A percentile compares a stretch with the other conserved stretches of the same genome.
These are phyloP conservation scores for Spea hammondii DNA, from an alignment of 2,797 vertebrate species.

Conservation along the genomic window DNA sequence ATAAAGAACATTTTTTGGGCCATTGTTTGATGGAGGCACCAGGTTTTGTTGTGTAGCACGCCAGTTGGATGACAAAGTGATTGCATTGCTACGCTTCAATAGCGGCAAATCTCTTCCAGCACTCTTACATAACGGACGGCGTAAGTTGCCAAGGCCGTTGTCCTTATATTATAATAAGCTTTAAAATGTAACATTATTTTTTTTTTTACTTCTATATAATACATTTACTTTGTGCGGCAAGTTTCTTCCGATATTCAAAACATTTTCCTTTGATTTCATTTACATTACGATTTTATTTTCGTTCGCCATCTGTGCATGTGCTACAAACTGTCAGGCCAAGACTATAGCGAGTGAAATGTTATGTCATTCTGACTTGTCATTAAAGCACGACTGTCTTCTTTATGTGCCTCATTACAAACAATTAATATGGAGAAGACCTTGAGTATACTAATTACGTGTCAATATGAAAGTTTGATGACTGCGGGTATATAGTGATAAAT, in stretches of 20 bases:
- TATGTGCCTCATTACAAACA: slow-evolving; percentile 47
- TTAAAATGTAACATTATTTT: not conserved
- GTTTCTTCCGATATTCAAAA: slow-evolving; percentile 31
- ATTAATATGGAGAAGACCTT: slow-evolving; percentile 58
- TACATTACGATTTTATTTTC: slow-evolving; percentile 30
- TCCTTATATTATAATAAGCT: not conserved
- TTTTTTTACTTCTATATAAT: not conserved
- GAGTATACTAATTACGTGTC: slow-evolving; percentile 54
- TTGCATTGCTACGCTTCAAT: not conserved
- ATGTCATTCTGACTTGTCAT: slow-evolving; percentile 38
- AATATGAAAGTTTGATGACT: slow-evolving; percentile 56
- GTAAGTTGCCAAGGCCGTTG: not conserved
- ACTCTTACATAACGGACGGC: not conserved
- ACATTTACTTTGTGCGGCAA: slow-evolving; percentile 13
- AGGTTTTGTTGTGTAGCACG: not conserved
- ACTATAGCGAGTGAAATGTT: slow-evolving; percentile 44
- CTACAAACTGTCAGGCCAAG: slow-evolving; percentile 47
- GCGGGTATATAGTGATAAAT: slow-evolving; percentile 57
- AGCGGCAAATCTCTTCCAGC: not conserved
- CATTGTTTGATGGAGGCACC: not conserved
- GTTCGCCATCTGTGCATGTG: slow-evolving; percentile 48
- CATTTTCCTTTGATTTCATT: slow-evolving; percentile 27
- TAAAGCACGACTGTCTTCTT: slow-evolving; percentile 26
- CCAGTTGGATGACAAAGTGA: not conserved
- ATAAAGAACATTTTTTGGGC: not conserved